Evolutionary conservation across 2,888 invertebrate genomes (phyloP), one percentile per base, ranked within the genome.

Genomic region (Drosophila kuntzei): DNA sequence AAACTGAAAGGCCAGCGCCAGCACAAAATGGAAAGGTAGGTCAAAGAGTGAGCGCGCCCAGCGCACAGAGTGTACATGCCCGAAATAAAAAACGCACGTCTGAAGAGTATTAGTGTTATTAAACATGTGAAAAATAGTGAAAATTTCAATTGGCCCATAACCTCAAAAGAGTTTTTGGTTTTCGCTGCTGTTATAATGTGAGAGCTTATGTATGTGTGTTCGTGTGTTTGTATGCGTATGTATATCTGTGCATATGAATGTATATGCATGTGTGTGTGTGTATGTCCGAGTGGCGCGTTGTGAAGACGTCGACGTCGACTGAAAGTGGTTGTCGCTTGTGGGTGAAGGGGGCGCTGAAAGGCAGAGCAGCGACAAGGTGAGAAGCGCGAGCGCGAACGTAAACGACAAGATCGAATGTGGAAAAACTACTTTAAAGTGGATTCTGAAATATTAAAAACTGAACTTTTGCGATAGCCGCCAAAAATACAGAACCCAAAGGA

Each of bases 21-120:
- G 82, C 81, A 85, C 89, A 91, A 89, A 89, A 86, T 84, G 87
- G 90, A 90, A 91, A 90, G 91, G 91, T 91, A 91, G 91, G 92
- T 91, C 91, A 90, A 91, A 90, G 90, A 88, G 84, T 73, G 76
- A 84, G 83, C 74, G 76, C 75, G 73, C 64, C 59, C 68, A 62
- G 53, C 78, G 75, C 76, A 80, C 71, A 80, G 72, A 80, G 82
- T 74, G 71, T 65, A 66, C 44, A 65, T 70, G 36, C 68, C 65
- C 54, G 14, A 67, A 65, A 69, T 62, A 46, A 68, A 70, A 73
- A 65, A 58, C 46, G 41, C 32, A 27, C 36, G 29, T 32, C 51
- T 61, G 37, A 39, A 34, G 54, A 54, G 58, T 57, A 54, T 76
- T 61, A 69, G 64, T 67, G 73, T 63, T 69, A 76, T 72, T 72